Base-by-base conservation (phyloP, 92 coral and sea anemone species). In the Phymanthus crucifer region DNA sequence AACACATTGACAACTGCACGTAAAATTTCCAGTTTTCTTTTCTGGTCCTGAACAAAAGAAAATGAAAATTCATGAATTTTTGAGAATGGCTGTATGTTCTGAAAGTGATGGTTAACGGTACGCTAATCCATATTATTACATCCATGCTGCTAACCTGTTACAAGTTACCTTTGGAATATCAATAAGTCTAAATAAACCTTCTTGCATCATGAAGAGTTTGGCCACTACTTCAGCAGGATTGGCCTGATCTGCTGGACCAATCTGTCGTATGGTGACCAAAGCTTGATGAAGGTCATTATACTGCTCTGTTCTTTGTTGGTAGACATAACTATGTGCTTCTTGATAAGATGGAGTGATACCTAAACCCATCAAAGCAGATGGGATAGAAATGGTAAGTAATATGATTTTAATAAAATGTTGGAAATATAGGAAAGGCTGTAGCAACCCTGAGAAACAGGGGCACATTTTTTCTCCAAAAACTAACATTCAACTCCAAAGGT, bases 261-360 rank as follows among this genome's bases (percentile, higher is more conserved):
- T 78, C n/a, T 91, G 81, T 48, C 86, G 83, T 82, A 91, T 95
- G 52, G 89, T 75, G 27, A 57, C 73, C 67, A 95, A 70, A 13
- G 97, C 90, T 77, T 86, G 93, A 72, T 79, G 64, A 54, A 95
- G 90, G 70, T 93, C 95, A 24, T 93, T 83, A 45, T 82, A 90
- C 67, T 95, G 97, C 65, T 90, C 97, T 12, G 54, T 48, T 48
- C 94, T 85, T 69, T 95, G 99, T 65, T 88, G 84, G 11, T 56
- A 74, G 21, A 90, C 92, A 81, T 83, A 95, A 29, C 56, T 68
- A 40, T 95, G 97, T 3, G 88, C 91, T 37, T 89, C 92, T 72
- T 89, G 99, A 78, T 93, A 94, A 0, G 92, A 88, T 40, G 99
- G 95, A 65, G 93, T 57, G 13, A 95, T 78, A 16, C 95, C 97